A percentile compares a stretch with the other conserved stretches of the same genome.
phyloP scores from a whole-genome alignment of 2,888 invertebrate species.

The Drosophila longiperda region DNA sequence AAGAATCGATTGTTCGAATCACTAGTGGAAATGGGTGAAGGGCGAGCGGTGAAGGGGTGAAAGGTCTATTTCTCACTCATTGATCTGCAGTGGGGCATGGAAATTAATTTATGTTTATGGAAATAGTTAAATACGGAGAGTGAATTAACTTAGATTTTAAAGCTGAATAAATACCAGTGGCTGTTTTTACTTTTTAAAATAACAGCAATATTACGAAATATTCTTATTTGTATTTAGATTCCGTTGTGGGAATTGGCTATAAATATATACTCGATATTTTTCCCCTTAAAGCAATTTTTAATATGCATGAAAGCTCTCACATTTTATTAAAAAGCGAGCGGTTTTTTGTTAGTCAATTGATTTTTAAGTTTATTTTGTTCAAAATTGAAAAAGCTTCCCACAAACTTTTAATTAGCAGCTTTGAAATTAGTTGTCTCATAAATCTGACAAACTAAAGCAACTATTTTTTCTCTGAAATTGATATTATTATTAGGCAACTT shows the following conservation, averaged over 20 bases:
- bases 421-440: not conserved
- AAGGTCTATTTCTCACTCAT: not conserved
- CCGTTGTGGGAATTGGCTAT: not conserved
- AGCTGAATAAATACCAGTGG: not conserved
- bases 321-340: not conserved
- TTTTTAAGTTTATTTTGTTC: not conserved
- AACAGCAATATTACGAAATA: not conserved
- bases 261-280: not conserved
- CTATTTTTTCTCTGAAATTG: not conserved
- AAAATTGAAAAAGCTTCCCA: not conserved
- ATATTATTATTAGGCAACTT: not conserved
- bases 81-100: not conserved
- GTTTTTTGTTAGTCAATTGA: not conserved
- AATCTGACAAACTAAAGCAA: not conserved
- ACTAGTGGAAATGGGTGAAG: not conserved
- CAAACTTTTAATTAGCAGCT: not conserved
- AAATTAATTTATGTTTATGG: not conserved
- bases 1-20: conserved; percentile 30
- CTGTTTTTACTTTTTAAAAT: not conserved
- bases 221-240: not conserved
- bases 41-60: not conserved
- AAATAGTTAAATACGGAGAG: not conserved
- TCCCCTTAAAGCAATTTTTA: not conserved
- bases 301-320: not conserved
- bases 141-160: not conserved